Conservation (phyloP, 2,113 vertebrate species). For the Sinocyclocheilus grahami region DNA sequence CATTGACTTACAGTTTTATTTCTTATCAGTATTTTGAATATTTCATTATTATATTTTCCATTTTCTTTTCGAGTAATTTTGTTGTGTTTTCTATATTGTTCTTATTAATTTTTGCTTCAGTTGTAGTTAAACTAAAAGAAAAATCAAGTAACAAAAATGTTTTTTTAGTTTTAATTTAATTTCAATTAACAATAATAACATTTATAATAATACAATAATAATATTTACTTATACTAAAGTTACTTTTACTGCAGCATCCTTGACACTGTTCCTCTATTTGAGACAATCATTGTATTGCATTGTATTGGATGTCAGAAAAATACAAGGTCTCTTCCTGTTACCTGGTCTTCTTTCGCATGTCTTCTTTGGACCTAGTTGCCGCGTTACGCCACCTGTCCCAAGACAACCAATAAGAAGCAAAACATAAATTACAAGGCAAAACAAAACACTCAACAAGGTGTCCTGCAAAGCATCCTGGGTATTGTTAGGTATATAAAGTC, state of each 20-base stretch:
- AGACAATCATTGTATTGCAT: not conserved
- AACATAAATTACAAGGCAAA: conserved; percentile 17
- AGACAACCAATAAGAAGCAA: conserved; percentile 37
- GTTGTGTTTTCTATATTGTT: no score
- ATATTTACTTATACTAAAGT: no score
- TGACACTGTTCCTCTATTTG: not conserved
- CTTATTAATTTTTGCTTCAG: no score
- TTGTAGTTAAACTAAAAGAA: no score
- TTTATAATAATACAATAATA: no score
- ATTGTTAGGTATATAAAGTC: not conserved
- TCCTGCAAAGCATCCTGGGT: not conserved
- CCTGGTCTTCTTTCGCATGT: not conserved
- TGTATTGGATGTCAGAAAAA: not conserved
- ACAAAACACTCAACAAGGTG: not conserved
- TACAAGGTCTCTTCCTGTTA: conserved; percentile 12
- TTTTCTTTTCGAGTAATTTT: no score
- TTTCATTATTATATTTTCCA: no score
- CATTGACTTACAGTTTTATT: no score
- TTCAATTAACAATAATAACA: not conserved
- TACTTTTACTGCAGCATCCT: not conserved
- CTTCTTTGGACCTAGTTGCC: not conserved
- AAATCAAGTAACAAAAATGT: no score
- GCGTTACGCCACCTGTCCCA: conserved; percentile 24
- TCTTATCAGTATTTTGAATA: no score
- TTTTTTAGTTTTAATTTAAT: not conserved